These are phyloP conservation scores for Ctenopoma multispine DNA, from an alignment of 2,797 vertebrate species.

Conservation along the genomic window DNA sequence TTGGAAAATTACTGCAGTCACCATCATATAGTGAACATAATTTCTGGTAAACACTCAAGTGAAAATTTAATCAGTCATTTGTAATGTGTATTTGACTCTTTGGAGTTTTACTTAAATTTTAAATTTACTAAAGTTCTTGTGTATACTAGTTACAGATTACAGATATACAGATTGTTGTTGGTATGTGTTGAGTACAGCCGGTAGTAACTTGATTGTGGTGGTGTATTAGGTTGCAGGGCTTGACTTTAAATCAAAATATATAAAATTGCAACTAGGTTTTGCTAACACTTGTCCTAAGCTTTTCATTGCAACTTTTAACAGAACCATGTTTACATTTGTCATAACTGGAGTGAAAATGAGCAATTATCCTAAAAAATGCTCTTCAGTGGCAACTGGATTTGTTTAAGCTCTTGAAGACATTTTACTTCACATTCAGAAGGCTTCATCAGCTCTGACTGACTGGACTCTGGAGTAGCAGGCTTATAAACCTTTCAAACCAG, in stretches of 20 bases:
- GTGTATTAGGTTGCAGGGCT: background rate
- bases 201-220: background rate
- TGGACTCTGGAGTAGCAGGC: too few relatives aligned
- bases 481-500: too few relatives aligned
- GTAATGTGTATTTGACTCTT: background rate
- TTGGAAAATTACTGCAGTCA: background rate
- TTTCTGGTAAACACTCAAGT: background rate
- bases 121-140: background rate
- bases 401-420: too few relatives aligned
- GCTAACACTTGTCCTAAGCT: background rate
- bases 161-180: too few relatives aligned
- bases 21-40: background rate
- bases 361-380: too few relatives aligned
- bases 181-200: too few relatives aligned
- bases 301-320: background rate
- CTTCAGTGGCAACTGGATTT: too few relatives aligned
- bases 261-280: background rate
- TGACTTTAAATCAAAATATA: background rate
- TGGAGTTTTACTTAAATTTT: too few relatives aligned
- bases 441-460: too few relatives aligned
- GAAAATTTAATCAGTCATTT: background rate
- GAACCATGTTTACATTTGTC: background rate
- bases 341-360: too few relatives aligned
- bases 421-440: too few relatives aligned
- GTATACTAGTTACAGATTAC: background rate